phyloP scores from a whole-genome alignment of 2,113 vertebrate genomes.

The Abramis brama region DNA sequence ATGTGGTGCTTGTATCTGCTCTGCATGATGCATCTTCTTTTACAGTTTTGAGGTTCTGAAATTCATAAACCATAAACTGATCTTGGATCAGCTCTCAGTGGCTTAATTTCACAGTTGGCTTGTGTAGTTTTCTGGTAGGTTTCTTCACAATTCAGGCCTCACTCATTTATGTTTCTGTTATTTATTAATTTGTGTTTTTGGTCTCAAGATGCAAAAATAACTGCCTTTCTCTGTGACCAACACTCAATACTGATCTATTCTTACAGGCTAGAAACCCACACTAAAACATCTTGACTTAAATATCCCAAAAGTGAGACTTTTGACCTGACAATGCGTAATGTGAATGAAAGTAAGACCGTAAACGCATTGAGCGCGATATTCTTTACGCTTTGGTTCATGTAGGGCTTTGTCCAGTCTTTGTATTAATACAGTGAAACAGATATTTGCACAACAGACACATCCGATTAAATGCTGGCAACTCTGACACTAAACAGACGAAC shows the following conservation, averaged over 20 bases:
- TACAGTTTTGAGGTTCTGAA: not conserved
- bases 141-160: not conserved
- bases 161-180: not conserved
- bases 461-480: constrained; percentile 55
- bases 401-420: constrained; percentile 18
- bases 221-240: not conserved
- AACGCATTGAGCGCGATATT: not conserved
- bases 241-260: not conserved
- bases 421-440: constrained; percentile 40
- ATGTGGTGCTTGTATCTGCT: not conserved
- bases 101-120: constrained; percentile 9
- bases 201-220: not conserved
- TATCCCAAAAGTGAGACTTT: not conserved
- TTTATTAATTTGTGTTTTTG: not conserved
- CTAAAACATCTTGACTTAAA: not conserved
- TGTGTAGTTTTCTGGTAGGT: not conserved
- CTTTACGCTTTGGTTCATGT: not conserved
- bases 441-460: constrained; percentile 60
- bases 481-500: constrained; percentile 71
- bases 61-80: not conserved
- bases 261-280: not conserved
- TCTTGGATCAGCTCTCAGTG: not conserved
- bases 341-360: not conserved
- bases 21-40: not conserved
- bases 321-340: too few relatives aligned